Evolutionary conservation across 2,888 invertebrate genomes (phyloP).

Genomic region (Automeris io): DNA sequence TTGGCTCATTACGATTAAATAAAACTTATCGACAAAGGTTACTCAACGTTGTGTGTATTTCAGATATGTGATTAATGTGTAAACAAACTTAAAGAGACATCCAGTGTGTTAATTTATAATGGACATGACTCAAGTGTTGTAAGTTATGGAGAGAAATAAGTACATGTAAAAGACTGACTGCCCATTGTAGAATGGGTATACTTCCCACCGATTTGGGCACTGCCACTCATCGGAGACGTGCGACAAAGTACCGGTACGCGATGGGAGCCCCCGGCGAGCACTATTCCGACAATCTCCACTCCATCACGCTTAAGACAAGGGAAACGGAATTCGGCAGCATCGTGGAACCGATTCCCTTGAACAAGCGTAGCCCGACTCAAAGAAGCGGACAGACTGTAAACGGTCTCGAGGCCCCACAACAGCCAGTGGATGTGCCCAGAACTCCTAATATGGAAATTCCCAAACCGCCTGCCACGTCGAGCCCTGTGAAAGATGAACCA

Average conservation of each 20-base stretch:
- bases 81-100: constrained; percentile 1
- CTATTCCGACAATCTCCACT: constrained; percentile 54
- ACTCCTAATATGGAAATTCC: too few relatives aligned
- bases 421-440: too few relatives aligned
- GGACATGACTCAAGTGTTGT: constrained; percentile 29
- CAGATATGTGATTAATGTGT: too few relatives aligned
- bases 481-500: too few relatives aligned
- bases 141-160: constrained; percentile 37
- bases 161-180: constrained; percentile 37
- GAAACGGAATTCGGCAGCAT: constrained; percentile 64
- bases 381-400: constrained; percentile 31
- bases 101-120: constrained; percentile 19
- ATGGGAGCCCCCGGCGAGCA: constrained; percentile 57
- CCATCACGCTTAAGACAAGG: constrained; percentile 60
- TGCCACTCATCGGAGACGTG: constrained; percentile 47
- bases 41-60: too few relatives aligned
- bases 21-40: neutral
- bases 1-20: neutral
- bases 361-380: constrained; percentile 48
- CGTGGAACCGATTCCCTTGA: constrained; percentile 60
- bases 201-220: constrained; percentile 64
- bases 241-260: constrained; percentile 45
- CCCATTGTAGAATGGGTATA: constrained; percentile 71
- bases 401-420: constrained; percentile 44
- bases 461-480: too few relatives aligned